Evolutionary conservation across 2,113 vertebrate genomes (phyloP), one percentile per base, ranked within the genome.

Genomic region (Poecilia latipinna): DNA sequence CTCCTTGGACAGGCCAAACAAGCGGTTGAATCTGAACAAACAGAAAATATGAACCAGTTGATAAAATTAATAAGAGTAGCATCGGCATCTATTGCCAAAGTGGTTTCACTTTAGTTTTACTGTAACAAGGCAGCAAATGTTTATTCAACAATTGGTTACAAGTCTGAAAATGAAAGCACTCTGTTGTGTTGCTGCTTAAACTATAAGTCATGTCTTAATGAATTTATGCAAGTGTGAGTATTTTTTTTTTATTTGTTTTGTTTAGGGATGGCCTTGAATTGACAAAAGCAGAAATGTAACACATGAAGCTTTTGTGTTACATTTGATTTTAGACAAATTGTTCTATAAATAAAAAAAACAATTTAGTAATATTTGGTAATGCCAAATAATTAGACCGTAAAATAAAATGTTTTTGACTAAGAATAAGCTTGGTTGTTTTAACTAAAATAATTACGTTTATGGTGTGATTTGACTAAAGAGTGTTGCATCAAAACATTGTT

Each of bases 1-100:
- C 24, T 85, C 88, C 79, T 92, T 95, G 15, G 88, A 57, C 54
- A 93, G 83, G 76, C 93, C 91, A 70, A 95, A 92, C 42, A 95
- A 90, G 62, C 89, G 92, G 81, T 95, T 94, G 80, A 95, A 95
- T 81, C 95, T 74, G n/a, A 68, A 80, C 29, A 28, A 12, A 60
- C 62, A 66, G 4, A 73, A 0, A 31, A 68, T 17, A 8, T 51
- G 67, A 1, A 15, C 28, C n/a, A 28, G 37, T 39, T 32, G 3
- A 37, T n/a, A 61, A 6, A 61, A 12, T 7, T 22, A 10, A 22
- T 29, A 68, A 62, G 24, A 64, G 12, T 24, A 54, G n/a, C 48
- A 54, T 19, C 4, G n/a, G 3, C 51, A 57, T 24, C 51, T 57
- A 7, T 10, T 2, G 7, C 7, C 51, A n/a, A 8, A 57, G 3